These are phyloP conservation scores for Chrosomus eos DNA, from an alignment of 2,797 vertebrate genomes.

Conservation along the genomic window DNA sequence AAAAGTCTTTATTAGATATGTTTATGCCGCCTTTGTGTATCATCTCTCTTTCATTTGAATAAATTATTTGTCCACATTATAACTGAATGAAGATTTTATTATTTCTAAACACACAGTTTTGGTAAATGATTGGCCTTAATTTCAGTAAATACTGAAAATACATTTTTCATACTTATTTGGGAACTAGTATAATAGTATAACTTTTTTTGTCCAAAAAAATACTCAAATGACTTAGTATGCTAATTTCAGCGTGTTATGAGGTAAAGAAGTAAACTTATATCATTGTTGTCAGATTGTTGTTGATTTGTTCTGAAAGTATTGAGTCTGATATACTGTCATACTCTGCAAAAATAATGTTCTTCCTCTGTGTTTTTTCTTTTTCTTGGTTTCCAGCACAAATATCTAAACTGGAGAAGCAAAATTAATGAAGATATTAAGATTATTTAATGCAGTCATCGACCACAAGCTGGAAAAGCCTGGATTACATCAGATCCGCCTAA, in stretches of 20 bases:
- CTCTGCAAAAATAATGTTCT: too few species aligned
- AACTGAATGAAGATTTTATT: slow-evolving; percentile 1
- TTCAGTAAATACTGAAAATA: not conserved
- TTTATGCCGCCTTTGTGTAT: slow-evolving; percentile 4
- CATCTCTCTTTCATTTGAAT: slow-evolving; percentile 29
- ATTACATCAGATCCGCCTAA: too few species aligned
- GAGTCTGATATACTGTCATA: not conserved
- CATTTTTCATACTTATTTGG: not conserved
- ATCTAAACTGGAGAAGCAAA: too few species aligned
- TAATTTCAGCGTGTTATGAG: not conserved
- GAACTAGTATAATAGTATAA: not conserved
- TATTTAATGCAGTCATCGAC: too few species aligned
- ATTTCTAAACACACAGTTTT: not conserved
- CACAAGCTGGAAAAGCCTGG: too few species aligned
- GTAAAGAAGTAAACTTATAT: not conserved
- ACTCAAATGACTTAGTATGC: not conserved
- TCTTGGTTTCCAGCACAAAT: too few species aligned
- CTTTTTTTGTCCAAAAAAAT: too few species aligned
- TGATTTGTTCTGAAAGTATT: not conserved
- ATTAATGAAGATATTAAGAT: too few species aligned
- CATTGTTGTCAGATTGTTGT: not conserved
- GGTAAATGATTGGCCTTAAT: not conserved
- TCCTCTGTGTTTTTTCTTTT: too few species aligned
- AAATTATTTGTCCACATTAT: slow-evolving; percentile 49
- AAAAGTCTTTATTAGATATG: not conserved